Percentiles rank a stretch among this genome's conserved stretches.
Evolutionary conservation across 2,797 vertebrate genomes (phyloP).

Genomic region (Zenarchopterus dispar): DNA sequence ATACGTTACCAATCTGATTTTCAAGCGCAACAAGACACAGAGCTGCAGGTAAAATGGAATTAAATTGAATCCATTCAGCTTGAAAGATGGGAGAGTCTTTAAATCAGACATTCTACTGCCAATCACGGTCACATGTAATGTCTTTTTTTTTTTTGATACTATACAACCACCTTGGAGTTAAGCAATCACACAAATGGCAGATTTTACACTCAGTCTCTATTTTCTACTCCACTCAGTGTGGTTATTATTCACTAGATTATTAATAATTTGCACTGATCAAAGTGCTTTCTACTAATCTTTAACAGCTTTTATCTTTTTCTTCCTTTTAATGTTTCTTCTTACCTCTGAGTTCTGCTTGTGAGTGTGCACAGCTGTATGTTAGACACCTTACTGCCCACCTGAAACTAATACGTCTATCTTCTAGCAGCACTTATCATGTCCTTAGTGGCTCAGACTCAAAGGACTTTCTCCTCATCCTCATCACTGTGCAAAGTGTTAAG

Average conservation of each 20-base stretch:
- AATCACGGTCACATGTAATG: too few species aligned
- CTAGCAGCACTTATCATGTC: background rate
- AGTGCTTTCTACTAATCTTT: slow-evolving; percentile 38
- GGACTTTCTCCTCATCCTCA: too few species aligned
- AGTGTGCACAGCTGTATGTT: too few species aligned
- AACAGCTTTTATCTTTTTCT: slow-evolving; percentile 45
- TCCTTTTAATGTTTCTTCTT: slow-evolving; percentile 59
- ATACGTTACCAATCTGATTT: background rate
- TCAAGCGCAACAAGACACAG: background rate
- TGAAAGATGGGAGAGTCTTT: too few species aligned
- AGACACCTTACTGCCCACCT: background rate
- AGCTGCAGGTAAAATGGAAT: background rate
- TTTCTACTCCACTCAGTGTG: too few species aligned
- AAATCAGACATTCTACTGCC: too few species aligned
- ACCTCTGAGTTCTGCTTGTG: slow-evolving; percentile 41
- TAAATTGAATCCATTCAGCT: too few species aligned
- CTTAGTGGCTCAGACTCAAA: too few species aligned
- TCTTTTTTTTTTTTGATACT: slow-evolving; percentile 9
- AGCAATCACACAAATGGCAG: slow-evolving; percentile 7
- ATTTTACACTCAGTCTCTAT: background rate
- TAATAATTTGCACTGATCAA: slow-evolving; percentile 19
- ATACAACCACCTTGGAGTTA: slow-evolving; percentile 22
- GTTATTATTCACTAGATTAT: slow-evolving; percentile 6
- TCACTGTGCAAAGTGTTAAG: too few species aligned
- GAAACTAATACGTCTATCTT: background rate